These are phyloP conservation scores for Leptinotarsa rubiginosa DNA, from an alignment of 2,888 invertebrate genomes.

Conservation along the genomic window DNA sequence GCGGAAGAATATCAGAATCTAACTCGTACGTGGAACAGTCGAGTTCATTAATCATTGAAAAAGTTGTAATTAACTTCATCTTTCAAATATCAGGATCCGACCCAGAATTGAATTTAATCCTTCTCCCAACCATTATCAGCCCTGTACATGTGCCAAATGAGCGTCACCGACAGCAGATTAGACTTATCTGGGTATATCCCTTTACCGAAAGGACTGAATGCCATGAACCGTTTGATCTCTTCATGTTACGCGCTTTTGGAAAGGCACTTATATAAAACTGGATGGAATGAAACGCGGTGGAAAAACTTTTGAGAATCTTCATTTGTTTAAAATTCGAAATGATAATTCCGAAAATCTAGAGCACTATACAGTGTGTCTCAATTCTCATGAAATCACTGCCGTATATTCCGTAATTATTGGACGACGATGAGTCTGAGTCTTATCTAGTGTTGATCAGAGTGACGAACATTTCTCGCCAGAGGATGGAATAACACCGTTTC, in stretches of 20 bases:
- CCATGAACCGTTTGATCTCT: neutral
- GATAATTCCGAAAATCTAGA: too few species aligned
- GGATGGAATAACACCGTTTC: too few species aligned
- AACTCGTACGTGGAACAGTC: neutral
- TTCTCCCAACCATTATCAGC: constrained; percentile 20
- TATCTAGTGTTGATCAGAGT: too few species aligned
- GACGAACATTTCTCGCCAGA: too few species aligned
- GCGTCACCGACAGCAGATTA: constrained; percentile 33
- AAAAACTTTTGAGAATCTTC: too few species aligned
- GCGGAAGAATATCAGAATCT: neutral
- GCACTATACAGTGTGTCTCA: too few species aligned
- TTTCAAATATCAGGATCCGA: constrained; percentile 20
- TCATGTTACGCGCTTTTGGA: neutral
- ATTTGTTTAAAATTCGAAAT: too few species aligned
- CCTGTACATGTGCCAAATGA: constrained; percentile 30
- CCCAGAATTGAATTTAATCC: constrained; percentile 5
- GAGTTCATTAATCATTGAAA: neutral
- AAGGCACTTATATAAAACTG: neutral
- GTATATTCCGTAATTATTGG: too few species aligned
- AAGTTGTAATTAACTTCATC: constrained; percentile 13
- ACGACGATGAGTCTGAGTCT: too few species aligned
- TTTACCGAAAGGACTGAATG: constrained; percentile 18
- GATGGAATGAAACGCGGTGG: neutral
- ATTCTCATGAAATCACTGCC: too few species aligned
- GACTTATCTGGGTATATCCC: constrained; percentile 32